These are phyloP conservation scores for Pampus argenteus DNA, from an alignment of 2,797 vertebrate genomes.

Conservation along the genomic window DNA sequence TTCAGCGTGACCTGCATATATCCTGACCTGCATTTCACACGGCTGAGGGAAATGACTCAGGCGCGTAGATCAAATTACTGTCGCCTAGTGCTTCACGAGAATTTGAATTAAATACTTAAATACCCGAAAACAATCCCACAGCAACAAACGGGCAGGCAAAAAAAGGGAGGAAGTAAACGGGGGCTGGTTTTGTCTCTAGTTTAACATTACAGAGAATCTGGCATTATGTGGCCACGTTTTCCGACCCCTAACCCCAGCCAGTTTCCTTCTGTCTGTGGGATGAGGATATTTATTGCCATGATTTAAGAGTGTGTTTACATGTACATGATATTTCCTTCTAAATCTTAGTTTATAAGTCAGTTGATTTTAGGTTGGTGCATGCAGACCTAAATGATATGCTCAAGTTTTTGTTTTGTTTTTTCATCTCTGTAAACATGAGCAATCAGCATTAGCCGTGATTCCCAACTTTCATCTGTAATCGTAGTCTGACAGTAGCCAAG, in stretches of 20 bases:
- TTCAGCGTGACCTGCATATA: slow-evolving; percentile 40
- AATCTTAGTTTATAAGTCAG: neutral
- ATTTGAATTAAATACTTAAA: slow-evolving; percentile 10
- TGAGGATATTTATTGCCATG: slow-evolving; percentile 5
- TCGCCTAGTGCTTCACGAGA: slow-evolving; percentile 18
- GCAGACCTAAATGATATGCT: neutral
- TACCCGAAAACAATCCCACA: slow-evolving; percentile 3
- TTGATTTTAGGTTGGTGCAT: neutral
- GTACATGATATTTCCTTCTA: neutral
- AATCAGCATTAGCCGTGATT: too few relatives aligned
- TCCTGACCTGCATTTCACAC: slow-evolving; percentile 44
- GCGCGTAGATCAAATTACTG: neutral
- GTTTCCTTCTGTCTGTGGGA: slow-evolving; percentile 4
- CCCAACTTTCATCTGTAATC: too few relatives aligned
- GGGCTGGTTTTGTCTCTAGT: slow-evolving; percentile 1
- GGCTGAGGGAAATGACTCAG: slow-evolving; percentile 46
- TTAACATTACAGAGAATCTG: neutral
- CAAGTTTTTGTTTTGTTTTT: too few relatives aligned
- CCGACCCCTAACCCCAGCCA: slow-evolving; percentile 9
- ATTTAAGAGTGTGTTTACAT: slow-evolving; percentile 2
- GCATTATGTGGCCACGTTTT: slow-evolving; percentile 25
- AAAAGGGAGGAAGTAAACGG: neutral
- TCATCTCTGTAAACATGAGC: neutral
- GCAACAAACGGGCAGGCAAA: neutral
- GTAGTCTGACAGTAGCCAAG: too few relatives aligned